These are phyloP conservation scores for Xanthia icteritia DNA, from an alignment of 2,888 invertebrate genomes.

Conservation along the genomic window DNA sequence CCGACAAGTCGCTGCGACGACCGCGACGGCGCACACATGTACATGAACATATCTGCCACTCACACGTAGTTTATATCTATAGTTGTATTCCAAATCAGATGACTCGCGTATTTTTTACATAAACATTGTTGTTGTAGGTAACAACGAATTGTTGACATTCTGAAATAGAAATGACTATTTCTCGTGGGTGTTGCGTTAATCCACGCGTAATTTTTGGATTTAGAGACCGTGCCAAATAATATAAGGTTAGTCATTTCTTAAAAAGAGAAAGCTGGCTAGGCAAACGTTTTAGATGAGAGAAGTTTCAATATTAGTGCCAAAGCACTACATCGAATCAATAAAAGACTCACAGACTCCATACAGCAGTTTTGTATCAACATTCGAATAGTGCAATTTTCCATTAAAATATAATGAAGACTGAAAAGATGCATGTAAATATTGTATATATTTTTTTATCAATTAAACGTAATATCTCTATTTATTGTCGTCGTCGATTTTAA, in stretches of 20 bases:
- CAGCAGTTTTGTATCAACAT: constrained; percentile 14
- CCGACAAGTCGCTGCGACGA: constrained; percentile 77
- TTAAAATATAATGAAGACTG: constrained; percentile 66
- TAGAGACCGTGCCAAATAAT: constrained; percentile 63
- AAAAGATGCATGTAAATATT: constrained; percentile 68
- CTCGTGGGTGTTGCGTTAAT: constrained; percentile 52
- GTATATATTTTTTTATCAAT: constrained; percentile 61
- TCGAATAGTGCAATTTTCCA: constrained; percentile 57
- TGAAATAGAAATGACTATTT: constrained; percentile 59
- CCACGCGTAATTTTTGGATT: constrained; percentile 49
- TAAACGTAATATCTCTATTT: constrained; percentile 64
- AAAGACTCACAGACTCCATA: not conserved
- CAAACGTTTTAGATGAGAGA: constrained; percentile 12
- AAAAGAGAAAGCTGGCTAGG: constrained; percentile 6
- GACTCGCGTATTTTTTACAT: constrained; percentile 36
- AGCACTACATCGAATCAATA: constrained; percentile 35
- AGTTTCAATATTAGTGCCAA: constrained; percentile 36
- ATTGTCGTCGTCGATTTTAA: constrained; percentile 63
- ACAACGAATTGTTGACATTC: constrained; percentile 56
- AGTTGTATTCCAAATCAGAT: constrained; percentile 43
- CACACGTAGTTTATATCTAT: constrained; percentile 75
- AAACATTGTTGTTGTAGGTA: constrained; percentile 40
- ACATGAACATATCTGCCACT: constrained; percentile 88
- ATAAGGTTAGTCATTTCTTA: constrained; percentile 33
- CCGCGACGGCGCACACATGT: constrained; percentile 84